A percentile compares a stretch with the other conserved stretches of the same genome.
Conservation (phyloP, 2,113 vertebrate species). For the Pterocles gutturalis region DNA sequence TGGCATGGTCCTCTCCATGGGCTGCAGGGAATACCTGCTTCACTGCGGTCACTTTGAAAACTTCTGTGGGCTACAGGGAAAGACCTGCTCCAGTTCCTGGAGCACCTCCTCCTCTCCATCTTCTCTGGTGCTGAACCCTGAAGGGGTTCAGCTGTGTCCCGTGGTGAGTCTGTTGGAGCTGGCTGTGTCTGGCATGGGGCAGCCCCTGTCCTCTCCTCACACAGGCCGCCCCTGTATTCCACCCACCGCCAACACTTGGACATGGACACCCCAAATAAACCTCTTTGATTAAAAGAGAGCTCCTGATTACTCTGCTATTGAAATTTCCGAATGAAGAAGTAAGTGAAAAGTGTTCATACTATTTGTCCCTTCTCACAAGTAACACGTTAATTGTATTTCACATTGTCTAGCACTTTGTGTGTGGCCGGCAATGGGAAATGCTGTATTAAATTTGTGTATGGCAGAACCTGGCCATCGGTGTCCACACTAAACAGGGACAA, state of each 20-base stretch:
- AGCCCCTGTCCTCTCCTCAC: neutral
- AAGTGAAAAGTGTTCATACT: neutral
- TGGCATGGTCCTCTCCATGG: neutral
- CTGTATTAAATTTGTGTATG: neutral
- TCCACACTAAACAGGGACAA: neutral
- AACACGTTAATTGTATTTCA: neutral
- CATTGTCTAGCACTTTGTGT: neutral
- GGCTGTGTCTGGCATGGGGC: neutral
- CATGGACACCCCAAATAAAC: accelerated
- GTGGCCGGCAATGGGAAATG: neutral
- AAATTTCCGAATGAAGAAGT: neutral
- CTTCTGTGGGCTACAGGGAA: neutral
- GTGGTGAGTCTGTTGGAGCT: neutral
- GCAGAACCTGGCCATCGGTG: neutral
- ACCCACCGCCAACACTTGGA: neutral
- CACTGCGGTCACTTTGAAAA: neutral
- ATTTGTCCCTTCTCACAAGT: neutral
- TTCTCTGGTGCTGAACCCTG: neutral
- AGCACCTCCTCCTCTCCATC: neutral
- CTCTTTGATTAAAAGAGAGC: neutral
- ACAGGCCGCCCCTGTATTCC: neutral
- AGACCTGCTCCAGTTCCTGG: neutral
- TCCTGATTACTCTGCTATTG: neutral
- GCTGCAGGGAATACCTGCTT: neutral
- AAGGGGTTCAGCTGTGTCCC: neutral